Base-by-base conservation (phyloP, 2,113 vertebrate genomes). In the Miniopterus natalensis region DNA sequence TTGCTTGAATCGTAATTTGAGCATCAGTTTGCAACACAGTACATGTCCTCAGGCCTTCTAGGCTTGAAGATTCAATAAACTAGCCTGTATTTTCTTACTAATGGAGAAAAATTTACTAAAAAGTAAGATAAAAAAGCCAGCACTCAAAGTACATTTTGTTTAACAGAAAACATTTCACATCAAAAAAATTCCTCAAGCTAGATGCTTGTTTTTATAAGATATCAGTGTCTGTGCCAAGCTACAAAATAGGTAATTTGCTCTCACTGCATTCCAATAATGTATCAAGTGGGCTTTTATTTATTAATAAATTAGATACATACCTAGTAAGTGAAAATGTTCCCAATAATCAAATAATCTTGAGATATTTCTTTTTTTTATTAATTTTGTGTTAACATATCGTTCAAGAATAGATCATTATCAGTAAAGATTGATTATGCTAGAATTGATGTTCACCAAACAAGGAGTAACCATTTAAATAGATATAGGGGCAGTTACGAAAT, bases 241-340 rank as follows among this genome's bases (percentile, higher is more conserved):
- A 83, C 18, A 63, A 74, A 73, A 89, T 31, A 51, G 18, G 27
- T 27, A 78, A 74, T 40, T 45, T 59, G 5, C 21, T 92, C 21
- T 63, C 42, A 79, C 0, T 68, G 7, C 70, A 63, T 74, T 92
- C 3, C 29, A 81, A 78, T 87, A 94, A 68, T 53, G 25, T 73
- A 74, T n/a, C 40, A 20, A 45, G 29, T 49, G 1, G 25, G 18
- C 5, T 55, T 9, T n/a, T 57, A 81, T 68, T 86, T 86, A 88
- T 75, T 68, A 66, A 89, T 85, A 96, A 61, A 90, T 89, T 59
- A 57, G 40, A 31, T 42, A 49, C n/a, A 92, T 13, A 75, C 11
- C 47, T 3, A 84, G 47, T 31, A 90, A 88, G 57, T 83, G 17
- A 87, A 88, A 77, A 61, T 93, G 14, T 13, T 51, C 31, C 47